Percentiles rank a stretch among this genome's conserved stretches.
phyloP scores from a whole-genome alignment of 2,113 vertebrate species.

The Craseonycteris thonglongyai region DNA sequence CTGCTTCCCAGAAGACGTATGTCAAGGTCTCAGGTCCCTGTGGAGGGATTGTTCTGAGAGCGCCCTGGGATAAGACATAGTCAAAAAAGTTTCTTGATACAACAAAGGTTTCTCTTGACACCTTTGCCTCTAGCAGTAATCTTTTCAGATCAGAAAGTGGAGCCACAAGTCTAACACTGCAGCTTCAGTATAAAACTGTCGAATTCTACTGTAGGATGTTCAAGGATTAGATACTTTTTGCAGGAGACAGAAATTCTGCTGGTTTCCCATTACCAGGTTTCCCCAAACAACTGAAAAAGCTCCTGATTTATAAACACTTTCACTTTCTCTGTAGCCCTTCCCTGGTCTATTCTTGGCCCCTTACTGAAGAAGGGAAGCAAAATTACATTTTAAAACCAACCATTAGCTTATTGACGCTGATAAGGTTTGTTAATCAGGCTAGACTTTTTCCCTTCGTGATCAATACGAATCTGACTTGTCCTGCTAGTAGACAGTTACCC shows the following conservation, averaged over 20 bases:
- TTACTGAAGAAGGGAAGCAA: constrained; percentile 25
- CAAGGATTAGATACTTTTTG: background rate
- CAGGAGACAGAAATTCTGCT: background rate
- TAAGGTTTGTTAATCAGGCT: constrained; percentile 59
- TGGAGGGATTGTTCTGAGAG: background rate
- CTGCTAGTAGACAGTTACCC: constrained; percentile 41
- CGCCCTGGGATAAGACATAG: background rate
- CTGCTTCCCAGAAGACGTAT: background rate
- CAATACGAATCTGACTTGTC: constrained; percentile 41
- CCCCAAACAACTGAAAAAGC: background rate
- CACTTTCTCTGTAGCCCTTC: background rate
- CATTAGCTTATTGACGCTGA: constrained; percentile 52
- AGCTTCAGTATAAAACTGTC: background rate
- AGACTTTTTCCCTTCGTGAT: constrained; percentile 39
- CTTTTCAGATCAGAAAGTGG: background rate
- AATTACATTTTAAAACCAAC: constrained; percentile 50
- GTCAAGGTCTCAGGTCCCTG: fast-evolving
- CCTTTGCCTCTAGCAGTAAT: background rate
- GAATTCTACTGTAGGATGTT: fast-evolving
- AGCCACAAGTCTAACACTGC: fast-evolving
- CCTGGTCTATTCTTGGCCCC: background rate
- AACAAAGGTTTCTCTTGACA: background rate
- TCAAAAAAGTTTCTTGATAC: background rate
- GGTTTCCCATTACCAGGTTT: background rate
- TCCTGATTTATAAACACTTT: background rate